Conservation (phyloP, 2,797 vertebrate species). For the Chanos chanos region DNA sequence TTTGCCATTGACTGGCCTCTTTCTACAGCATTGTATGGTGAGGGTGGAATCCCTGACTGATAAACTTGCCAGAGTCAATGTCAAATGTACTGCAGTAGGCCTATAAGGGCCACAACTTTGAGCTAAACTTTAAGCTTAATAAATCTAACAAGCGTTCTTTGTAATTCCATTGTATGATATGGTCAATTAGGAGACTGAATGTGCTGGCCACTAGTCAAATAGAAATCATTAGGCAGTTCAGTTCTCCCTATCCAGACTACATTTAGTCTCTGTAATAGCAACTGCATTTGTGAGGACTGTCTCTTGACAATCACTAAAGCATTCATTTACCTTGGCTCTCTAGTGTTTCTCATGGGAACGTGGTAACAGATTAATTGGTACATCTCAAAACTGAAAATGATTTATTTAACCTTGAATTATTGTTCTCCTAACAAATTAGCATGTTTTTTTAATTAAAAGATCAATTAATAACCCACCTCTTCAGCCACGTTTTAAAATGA, state of each 20-base stretch:
- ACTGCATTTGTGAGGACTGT: slow-evolving; percentile 3
- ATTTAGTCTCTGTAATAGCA: slow-evolving; percentile 16
- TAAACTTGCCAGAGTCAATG: no score
- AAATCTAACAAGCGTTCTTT: not conserved
- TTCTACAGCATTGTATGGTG: no score
- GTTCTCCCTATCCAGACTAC: slow-evolving; percentile 21
- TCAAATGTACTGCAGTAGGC: no score
- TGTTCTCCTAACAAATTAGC: slow-evolving; percentile 58
- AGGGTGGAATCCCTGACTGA: no score
- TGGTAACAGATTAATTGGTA: slow-evolving; percentile 61
- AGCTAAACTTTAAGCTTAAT: not conserved
- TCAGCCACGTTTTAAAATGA: slow-evolving; percentile 70
- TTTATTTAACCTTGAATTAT: slow-evolving; percentile 65
- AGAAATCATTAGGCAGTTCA: slow-evolving; percentile 27
- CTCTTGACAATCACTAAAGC: slow-evolving; percentile 42
- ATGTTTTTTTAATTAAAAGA: slow-evolving; percentile 69
- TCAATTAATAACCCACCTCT: slow-evolving; percentile 77
- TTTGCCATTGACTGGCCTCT: no score
- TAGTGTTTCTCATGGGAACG: slow-evolving; percentile 17
- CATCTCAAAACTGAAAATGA: slow-evolving; percentile 56
- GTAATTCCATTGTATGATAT: not conserved
- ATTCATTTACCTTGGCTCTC: slow-evolving; percentile 29
- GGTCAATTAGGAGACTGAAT: not conserved
- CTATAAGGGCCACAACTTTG: no score
- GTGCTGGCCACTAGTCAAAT: slow-evolving; percentile 21